Conservation (phyloP, 2,888 invertebrate genomes). For the Tanaodytes sp. region DNA sequence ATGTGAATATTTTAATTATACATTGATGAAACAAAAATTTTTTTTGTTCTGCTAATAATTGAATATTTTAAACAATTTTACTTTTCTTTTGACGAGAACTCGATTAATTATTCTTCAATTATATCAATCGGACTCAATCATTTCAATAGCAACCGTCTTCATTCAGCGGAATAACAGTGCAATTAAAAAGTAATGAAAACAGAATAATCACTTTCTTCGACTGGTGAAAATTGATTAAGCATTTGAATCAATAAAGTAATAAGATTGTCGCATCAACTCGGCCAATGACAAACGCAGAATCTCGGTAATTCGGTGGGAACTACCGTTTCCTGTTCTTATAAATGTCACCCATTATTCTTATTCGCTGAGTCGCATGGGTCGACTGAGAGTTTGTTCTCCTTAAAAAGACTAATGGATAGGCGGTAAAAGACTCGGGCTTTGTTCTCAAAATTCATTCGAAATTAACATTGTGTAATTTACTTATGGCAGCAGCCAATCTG, state of each 20-base stretch:
- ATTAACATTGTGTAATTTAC: not conserved
- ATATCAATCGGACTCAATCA: too few relatives aligned
- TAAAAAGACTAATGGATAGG: too few relatives aligned
- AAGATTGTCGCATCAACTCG: constrained; percentile 33
- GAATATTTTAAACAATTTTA: too few relatives aligned
- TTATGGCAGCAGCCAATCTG: too few relatives aligned
- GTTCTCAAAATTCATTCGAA: constrained; percentile 15
- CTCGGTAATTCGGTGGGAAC: constrained; percentile 37
- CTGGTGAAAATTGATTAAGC: constrained; percentile 17
- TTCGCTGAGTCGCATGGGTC: constrained; percentile 22
- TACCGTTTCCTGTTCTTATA: constrained; percentile 45
- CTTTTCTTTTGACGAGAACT: too few relatives aligned
- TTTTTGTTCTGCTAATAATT: too few relatives aligned
- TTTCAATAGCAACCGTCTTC: too few relatives aligned
- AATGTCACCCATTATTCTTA: constrained; percentile 46
- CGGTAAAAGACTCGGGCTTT: constrained; percentile 9
- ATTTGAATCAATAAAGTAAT: constrained; percentile 31
- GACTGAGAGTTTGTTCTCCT: constrained; percentile 22
- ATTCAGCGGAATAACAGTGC: too few relatives aligned
- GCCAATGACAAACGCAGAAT: constrained; percentile 43
- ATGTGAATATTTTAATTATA: too few relatives aligned
- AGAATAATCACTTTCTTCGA: not conserved
- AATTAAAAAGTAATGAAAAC: constrained; percentile 6
- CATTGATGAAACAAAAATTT: too few relatives aligned
- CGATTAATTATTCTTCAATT: too few relatives aligned